Evolutionary conservation across 1,140 invertebrate genomes (phyloP).

Genomic region (Caenorhabditis elegans): WBcel235 BX284605.5:13692501-13693000

Average conservation of each 20-base stretch:
- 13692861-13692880: no score
- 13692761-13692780: not conserved
- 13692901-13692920: no score
- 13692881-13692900: no score
- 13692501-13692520: constrained; percentile 23
- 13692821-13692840: not conserved
- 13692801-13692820: no score
- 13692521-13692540: not conserved
- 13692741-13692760: not conserved
- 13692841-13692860: no score
- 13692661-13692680: constrained; percentile 15
- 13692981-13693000: no score
- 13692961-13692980: no score
- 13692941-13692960: no score
- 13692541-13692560: not conserved
- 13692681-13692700: constrained; percentile 24
- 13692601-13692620: no score
- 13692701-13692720: constrained; percentile 30
- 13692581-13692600: not conserved
- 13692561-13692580: not conserved
- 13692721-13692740: not conserved
- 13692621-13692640: no score
- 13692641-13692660: constrained; percentile 24
- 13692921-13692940: no score
- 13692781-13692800: not conserved